Evolutionary conservation across 2,113 vertebrate species (phyloP).

Genomic region (Ptilorrhoa leucosticta): DNA sequence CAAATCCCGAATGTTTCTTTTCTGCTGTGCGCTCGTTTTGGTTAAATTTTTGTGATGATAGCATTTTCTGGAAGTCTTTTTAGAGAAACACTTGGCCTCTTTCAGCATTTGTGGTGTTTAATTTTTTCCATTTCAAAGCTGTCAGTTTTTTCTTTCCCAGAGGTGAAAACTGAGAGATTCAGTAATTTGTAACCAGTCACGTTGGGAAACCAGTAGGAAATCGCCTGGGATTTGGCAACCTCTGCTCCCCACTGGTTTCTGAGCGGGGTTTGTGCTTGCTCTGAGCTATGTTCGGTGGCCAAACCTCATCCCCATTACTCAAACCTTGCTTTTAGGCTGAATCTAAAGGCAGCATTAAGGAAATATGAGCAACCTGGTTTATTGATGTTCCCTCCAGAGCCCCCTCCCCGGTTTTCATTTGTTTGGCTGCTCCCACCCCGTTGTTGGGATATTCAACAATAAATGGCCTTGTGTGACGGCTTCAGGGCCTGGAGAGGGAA

Average conservation of each 20-base stretch:
- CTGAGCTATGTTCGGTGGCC: not conserved
- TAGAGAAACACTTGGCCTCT: not conserved
- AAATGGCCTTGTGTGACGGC: conserved; percentile 18
- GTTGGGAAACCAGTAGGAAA: not conserved
- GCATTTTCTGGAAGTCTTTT: not conserved
- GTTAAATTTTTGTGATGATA: not conserved
- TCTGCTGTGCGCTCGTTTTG: accelerated
- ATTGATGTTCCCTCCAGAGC: not conserved
- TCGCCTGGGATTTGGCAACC: not conserved
- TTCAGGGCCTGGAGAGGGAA: conserved; percentile 4
- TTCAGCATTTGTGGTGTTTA: not conserved
- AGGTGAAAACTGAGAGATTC: not conserved
- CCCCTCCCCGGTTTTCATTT: not conserved
- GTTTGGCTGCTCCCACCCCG: not conserved
- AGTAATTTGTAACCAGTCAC: not conserved
- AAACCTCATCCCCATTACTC: not conserved
- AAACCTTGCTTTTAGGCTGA: not conserved
- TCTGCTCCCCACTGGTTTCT: not conserved
- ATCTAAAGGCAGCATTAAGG: not conserved
- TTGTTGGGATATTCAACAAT: not conserved
- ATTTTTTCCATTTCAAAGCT: not conserved
- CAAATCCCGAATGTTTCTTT: not conserved
- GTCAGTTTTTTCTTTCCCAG: not conserved
- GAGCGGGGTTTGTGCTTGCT: not conserved
- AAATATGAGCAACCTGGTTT: not conserved